Conservation (phyloP, 1,140 invertebrate species). For the Trichonephila inaurata region DNA sequence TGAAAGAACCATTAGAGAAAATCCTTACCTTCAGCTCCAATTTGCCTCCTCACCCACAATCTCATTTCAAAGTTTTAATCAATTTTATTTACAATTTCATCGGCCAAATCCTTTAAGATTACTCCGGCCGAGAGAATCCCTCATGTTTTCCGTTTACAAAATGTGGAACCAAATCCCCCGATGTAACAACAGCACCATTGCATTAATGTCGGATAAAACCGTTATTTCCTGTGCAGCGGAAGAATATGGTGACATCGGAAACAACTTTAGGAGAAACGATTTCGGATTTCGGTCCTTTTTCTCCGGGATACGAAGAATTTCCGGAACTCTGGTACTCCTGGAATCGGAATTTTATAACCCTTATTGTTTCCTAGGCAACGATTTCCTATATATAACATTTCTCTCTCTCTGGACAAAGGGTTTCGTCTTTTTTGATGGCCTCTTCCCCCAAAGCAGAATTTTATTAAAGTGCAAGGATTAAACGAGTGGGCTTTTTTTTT, state of each 20-base stretch:
- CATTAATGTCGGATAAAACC: conserved; percentile 68
- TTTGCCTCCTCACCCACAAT: neutral
- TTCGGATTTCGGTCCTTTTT: conserved; percentile 62
- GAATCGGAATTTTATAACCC: conserved; percentile 72
- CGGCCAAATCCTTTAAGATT: neutral
- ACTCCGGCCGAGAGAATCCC: neutral
- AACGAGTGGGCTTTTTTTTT: neutral
- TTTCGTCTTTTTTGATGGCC: conserved; percentile 38
- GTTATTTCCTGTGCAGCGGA: conserved; percentile 61
- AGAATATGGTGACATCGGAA: conserved; percentile 58
- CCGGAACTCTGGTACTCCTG: conserved; percentile 62
- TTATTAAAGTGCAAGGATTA: conserved; percentile 66
- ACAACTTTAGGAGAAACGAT: conserved; percentile 71
- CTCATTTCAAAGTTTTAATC: conserved; percentile 24
- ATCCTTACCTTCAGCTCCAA: neutral
- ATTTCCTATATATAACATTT: conserved; percentile 64
- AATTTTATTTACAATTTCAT: conserved; percentile 20
- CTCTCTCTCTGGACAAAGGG: conserved; percentile 30
- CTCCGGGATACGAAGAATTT: conserved; percentile 61
- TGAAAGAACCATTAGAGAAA: neutral
- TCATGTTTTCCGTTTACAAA: neutral
- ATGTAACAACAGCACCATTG: neutral
- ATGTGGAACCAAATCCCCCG: neutral
- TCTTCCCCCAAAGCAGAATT: neutral
- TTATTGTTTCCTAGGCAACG: conserved; percentile 71